A percentile compares a stretch with the other conserved stretches of the same genome.
Evolutionary conservation across 1,140 invertebrate genomes (phyloP).

Genomic region (Nixonia krombeini): DNA sequence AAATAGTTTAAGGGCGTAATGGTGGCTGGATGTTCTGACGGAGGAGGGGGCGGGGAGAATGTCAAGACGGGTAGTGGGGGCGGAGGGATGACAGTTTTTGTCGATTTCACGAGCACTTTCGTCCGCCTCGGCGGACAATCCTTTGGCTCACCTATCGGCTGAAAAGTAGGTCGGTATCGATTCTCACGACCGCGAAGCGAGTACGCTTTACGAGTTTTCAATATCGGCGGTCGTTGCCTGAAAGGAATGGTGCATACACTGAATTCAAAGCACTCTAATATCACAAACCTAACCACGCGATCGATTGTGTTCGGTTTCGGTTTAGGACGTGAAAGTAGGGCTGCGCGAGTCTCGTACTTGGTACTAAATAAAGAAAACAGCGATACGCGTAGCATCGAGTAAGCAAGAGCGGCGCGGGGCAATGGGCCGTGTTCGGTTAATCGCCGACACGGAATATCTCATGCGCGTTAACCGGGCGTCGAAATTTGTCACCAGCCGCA

Average conservation of each 20-base stretch:
- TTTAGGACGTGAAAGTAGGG: constrained; percentile 9
- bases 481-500: no score
- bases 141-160: constrained; percentile 46
- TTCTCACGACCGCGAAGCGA: constrained; percentile 45
- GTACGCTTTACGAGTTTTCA: constrained; percentile 50
- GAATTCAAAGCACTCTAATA: no score
- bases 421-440: no score
- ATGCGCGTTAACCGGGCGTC: no score
- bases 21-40: no score
- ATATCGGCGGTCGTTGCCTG: constrained; percentile 48
- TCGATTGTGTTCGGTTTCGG: constrained; percentile 20
- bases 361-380: background rate
- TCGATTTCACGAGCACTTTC: constrained; percentile 36
- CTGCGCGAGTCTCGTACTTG: background rate
- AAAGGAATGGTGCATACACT: constrained; percentile 36
- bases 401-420: constrained; percentile 1
- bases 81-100: no score
- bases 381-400: no score
- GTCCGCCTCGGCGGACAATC: constrained; percentile 40
- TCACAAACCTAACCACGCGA: constrained; percentile 29
- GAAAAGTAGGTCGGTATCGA: constrained; percentile 48
- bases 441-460: no score
- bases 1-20: no score
- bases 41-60: no score
- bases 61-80: no score